A percentile compares a stretch with the other conserved stretches of the same genome.
Conservation (phyloP, 2,888 invertebrate species). For the Octonoba sinensis region DNA sequence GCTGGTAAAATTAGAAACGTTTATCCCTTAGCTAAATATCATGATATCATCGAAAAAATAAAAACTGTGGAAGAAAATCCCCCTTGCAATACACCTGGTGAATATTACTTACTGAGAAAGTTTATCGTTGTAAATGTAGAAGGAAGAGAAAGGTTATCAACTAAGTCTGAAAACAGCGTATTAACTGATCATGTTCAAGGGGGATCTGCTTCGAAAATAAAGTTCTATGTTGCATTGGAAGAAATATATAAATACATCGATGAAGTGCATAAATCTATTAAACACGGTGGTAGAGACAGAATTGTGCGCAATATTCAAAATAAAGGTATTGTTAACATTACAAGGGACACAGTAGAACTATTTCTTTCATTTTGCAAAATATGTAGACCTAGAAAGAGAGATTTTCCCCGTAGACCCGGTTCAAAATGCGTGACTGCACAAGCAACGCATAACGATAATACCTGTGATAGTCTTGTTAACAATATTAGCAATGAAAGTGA, state of each 20-base stretch:
- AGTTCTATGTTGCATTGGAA: slow-evolving; percentile 58
- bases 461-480: slow-evolving; percentile 18
- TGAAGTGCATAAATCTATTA: slow-evolving; percentile 50
- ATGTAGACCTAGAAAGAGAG: slow-evolving; percentile 37
- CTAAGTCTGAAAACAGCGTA: slow-evolving; percentile 41
- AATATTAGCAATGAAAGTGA: slow-evolving; percentile 17
- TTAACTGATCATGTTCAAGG: slow-evolving; percentile 23
- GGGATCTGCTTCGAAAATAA: neutral
- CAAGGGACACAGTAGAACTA: slow-evolving; percentile 53
- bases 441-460: neutral
- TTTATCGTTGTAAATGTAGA: slow-evolving; percentile 51
- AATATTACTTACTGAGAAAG: slow-evolving; percentile 56
- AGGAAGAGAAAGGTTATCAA: slow-evolving; percentile 51
- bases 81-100: slow-evolving; percentile 54
- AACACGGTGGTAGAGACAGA: slow-evolving; percentile 54
- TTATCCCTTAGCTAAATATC: slow-evolving; percentile 52
- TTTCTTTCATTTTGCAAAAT: slow-evolving; percentile 56
- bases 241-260: slow-evolving; percentile 52
- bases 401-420: slow-evolving; percentile 1
- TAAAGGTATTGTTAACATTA: slow-evolving; percentile 56
- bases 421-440: slow-evolving; percentile 7
- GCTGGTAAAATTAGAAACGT: slow-evolving; percentile 58
- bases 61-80: slow-evolving; percentile 54
- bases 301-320: slow-evolving; percentile 49
- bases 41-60: slow-evolving; percentile 59